These are phyloP conservation scores for Luperina testacea DNA, from an alignment of 2,888 invertebrate genomes.

Conservation along the genomic window DNA sequence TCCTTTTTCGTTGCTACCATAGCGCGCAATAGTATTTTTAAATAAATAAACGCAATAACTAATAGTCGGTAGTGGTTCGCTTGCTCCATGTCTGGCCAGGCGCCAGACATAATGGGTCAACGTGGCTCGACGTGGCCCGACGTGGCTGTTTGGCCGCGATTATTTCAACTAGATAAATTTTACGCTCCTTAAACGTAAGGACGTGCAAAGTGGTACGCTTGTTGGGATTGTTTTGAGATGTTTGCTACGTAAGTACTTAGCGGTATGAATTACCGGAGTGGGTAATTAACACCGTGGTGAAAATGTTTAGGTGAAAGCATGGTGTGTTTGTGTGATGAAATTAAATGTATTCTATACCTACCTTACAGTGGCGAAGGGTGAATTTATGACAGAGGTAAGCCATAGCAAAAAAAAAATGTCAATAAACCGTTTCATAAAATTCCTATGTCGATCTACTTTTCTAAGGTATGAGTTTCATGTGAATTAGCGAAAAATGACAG, in stretches of 20 bases:
- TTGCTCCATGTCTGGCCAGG: constrained; percentile 76
- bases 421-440: too few relatives aligned
- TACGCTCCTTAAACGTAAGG: constrained; percentile 82
- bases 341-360: not conserved
- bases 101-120: constrained; percentile 81
- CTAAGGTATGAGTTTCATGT: too few relatives aligned
- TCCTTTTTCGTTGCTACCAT: constrained; percentile 29
- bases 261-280: constrained; percentile 36
- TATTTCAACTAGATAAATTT: constrained; percentile 86
- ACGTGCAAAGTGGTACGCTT: constrained; percentile 76
- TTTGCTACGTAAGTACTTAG: constrained; percentile 40
- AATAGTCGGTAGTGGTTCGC: constrained; percentile 71
- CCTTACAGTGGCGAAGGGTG: not conserved
- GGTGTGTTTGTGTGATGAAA: not conserved
- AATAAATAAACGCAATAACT: constrained; percentile 68
- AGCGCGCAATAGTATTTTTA: constrained; percentile 60
- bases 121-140: constrained; percentile 75
- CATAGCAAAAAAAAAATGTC: too few relatives aligned
- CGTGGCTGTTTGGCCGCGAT: constrained; percentile 79
- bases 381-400: too few relatives aligned
- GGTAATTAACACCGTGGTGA: constrained; percentile 37
- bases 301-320: constrained; percentile 1
- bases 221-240: constrained; percentile 58
- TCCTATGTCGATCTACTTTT: too few relatives aligned
- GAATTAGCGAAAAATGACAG: too few relatives aligned